A percentile compares a stretch with the other conserved stretches of the same genome.
These are phyloP conservation scores for Chionoecetes opilio DNA, from an alignment of 1,140 invertebrate species.

Conservation along the genomic window DNA sequence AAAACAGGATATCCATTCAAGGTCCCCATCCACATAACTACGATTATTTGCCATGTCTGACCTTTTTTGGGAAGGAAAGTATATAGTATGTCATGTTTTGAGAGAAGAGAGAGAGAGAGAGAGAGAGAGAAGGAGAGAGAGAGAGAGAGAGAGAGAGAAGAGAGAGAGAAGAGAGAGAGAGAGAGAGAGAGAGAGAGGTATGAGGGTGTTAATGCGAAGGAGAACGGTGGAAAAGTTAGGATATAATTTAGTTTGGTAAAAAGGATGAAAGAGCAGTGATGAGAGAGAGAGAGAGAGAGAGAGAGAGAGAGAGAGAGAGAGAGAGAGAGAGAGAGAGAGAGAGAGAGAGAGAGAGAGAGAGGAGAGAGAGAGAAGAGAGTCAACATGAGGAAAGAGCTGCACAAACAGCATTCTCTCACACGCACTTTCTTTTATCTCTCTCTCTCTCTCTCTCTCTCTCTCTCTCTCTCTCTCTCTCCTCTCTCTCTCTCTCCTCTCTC, in stretches of 20 bases:
- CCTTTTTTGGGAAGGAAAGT: neutral
- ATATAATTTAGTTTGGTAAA: neutral
- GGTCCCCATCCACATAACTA: neutral
- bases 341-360: neutral
- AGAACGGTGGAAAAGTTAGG: neutral
- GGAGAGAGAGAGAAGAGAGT: too few species aligned
- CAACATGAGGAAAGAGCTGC: constrained; percentile 12
- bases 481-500: neutral
- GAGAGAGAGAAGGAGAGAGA: neutral
- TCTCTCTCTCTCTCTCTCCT: too few species aligned
- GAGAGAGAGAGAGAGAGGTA: neutral
- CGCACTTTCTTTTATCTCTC: neutral
- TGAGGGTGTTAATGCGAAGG: neutral
- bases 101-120: neutral
- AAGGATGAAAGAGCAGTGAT: neutral
- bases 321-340: neutral
- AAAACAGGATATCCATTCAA: neutral
- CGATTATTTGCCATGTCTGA: neutral
- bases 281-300: neutral
- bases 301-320: constrained; percentile 27
- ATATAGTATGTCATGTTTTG: too few species aligned
- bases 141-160: too few species aligned
- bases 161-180: neutral
- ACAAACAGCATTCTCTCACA: constrained; percentile 28
- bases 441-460: neutral